Conservation (phyloP, 2,113 vertebrate genomes). For the Nycticryphes semicollaris region DNA sequence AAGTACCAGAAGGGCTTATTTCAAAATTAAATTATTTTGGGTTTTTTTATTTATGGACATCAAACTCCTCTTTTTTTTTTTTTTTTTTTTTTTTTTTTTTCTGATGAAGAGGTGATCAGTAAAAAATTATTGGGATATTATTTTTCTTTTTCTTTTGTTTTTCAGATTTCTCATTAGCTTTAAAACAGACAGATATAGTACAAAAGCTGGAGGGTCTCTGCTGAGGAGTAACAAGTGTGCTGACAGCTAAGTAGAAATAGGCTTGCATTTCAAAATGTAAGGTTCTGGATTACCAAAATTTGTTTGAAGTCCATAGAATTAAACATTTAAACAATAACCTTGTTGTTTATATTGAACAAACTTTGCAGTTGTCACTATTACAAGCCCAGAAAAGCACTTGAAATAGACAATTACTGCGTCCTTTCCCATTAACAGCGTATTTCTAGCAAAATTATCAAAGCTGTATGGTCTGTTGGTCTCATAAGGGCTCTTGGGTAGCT, state of each 20-base stretch:
- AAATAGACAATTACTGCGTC: conserved; percentile 4
- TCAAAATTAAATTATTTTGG: not conserved
- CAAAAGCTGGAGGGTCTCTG: not conserved
- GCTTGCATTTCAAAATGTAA: not conserved
- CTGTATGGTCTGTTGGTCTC: not conserved
- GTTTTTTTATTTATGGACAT: not conserved
- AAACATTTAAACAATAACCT: not conserved
- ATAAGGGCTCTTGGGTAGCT: conserved; percentile 7
- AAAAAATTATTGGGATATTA: not conserved
- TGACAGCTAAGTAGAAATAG: not conserved
- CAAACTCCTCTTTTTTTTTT: not conserved
- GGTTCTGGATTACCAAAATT: not conserved
- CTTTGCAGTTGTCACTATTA: not conserved
- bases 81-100: not conserved
- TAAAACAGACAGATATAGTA: not conserved
- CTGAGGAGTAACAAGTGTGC: not conserved
- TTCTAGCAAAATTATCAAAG: conserved; percentile 32
- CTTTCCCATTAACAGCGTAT: not conserved
- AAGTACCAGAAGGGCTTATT: not conserved
- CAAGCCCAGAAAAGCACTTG: not conserved
- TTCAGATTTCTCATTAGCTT: not conserved
- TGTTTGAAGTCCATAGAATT: not conserved
- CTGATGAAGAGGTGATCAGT: not conserved
- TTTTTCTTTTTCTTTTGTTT: not conserved
- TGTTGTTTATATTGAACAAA: not conserved